Evolutionary conservation across 2,888 invertebrate species (phyloP).

Genomic region (Saturnia pavonia): DNA sequence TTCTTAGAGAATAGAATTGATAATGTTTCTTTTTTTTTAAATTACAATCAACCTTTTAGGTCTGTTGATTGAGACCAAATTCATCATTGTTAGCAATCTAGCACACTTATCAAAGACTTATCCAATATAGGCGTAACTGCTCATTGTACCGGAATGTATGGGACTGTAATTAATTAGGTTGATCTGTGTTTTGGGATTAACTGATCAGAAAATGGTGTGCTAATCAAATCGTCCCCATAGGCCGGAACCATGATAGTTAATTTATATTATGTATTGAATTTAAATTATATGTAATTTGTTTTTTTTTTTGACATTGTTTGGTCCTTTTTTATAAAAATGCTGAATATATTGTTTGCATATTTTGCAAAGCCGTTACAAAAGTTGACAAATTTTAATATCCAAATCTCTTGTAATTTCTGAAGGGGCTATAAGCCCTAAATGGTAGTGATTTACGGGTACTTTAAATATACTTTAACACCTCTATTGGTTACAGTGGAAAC

Average conservation of each 20-base stretch:
- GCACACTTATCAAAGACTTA: background rate
- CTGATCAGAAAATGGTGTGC: conserved; percentile 1
- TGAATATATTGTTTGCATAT: background rate
- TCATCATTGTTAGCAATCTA: background rate
- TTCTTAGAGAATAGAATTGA: too few species aligned
- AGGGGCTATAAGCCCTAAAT: background rate
- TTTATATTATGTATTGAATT: background rate
- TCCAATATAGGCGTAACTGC: conserved; percentile 1
- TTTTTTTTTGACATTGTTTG: background rate
- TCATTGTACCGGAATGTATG: conserved; percentile 3
- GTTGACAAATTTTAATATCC: background rate
- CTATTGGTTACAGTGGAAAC: too few species aligned
- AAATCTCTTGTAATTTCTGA: background rate
- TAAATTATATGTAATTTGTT: background rate
- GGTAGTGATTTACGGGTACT: too few species aligned
- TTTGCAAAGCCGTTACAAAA: background rate
- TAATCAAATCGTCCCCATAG: conserved; percentile 16
- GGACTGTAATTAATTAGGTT: conserved; percentile 9
- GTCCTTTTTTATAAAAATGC: background rate
- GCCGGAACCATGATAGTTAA: background rate
- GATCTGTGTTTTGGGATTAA: conserved; percentile 14
- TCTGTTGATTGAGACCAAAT: background rate
- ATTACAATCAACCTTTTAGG: background rate
- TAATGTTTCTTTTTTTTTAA: background rate
- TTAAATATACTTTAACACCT: too few species aligned